These are phyloP conservation scores for Ammospiza caudacuta DNA, from an alignment of 2,113 vertebrate species.

Conservation along the genomic window DNA sequence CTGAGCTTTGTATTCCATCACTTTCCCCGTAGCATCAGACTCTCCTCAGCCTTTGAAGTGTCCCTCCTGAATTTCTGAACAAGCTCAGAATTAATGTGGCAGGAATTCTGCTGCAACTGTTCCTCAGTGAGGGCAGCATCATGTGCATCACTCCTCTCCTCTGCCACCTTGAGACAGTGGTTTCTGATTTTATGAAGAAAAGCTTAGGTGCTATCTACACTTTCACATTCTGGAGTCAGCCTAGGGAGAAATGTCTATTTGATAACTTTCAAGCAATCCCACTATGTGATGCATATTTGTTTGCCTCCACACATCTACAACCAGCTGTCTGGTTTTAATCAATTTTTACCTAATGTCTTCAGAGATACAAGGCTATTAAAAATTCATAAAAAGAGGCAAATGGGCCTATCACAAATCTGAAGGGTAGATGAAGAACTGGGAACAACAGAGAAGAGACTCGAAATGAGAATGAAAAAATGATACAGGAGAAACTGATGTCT, in stretches of 20 bases:
- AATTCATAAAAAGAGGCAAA: not conserved
- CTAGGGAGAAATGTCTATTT: not conserved
- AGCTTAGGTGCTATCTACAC: not conserved
- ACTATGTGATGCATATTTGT: not conserved
- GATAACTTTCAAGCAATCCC: not conserved
- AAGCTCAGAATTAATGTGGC: not conserved
- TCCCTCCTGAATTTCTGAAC: not conserved
- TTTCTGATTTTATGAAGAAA: not conserved
- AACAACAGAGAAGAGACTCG: not conserved
- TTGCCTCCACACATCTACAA: not conserved
- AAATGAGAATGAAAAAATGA: not conserved
- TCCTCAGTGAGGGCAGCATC: not conserved
- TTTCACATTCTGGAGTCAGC: not conserved
- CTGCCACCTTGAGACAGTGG: not conserved
- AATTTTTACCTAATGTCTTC: not conserved
- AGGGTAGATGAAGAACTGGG: not conserved
- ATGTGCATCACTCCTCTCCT: not conserved
- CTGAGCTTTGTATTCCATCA: not conserved
- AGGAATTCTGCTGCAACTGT: not conserved
- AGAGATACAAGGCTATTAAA: not conserved
- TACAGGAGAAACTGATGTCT: not conserved
- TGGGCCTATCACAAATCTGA: not conserved
- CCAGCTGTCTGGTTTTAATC: not conserved
- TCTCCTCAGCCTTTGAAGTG: not conserved
- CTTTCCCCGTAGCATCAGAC: not conserved